These are phyloP conservation scores for Nephrotoma flavescens DNA, from an alignment of 2,888 invertebrate genomes.

Conservation along the genomic window DNA sequence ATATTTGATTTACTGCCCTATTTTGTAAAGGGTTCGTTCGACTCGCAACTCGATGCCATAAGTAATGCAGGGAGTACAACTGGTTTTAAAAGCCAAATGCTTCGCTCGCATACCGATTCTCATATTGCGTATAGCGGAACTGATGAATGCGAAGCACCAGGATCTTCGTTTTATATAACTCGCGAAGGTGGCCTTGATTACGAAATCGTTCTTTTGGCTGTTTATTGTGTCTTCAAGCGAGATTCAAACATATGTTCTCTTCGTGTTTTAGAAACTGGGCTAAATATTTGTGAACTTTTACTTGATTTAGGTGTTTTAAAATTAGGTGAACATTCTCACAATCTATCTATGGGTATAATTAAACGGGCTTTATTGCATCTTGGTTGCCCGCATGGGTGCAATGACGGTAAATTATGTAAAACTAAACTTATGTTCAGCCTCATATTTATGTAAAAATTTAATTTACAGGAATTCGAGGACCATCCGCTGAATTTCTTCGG, in stretches of 20 bases:
- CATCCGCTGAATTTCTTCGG: constrained; percentile 80
- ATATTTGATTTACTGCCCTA: background rate
- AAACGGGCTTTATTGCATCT: constrained; percentile 54
- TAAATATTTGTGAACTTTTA: constrained; percentile 82
- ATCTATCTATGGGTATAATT: constrained; percentile 31
- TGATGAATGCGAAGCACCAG: constrained; percentile 77
- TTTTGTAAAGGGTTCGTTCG: constrained; percentile 55
- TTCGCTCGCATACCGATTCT: constrained; percentile 81
- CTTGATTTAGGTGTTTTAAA: constrained; percentile 80
- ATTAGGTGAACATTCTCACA: constrained; percentile 31
- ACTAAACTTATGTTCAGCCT: background rate
- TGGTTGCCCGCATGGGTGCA: constrained; percentile 91
- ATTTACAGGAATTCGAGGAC: constrained; percentile 47
- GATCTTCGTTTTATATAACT: constrained; percentile 82
- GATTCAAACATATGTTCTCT: constrained; percentile 72
- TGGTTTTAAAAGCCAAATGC: constrained; percentile 42
- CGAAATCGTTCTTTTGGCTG: constrained; percentile 66
- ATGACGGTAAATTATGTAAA: constrained; percentile 46
- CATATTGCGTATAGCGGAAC: constrained; percentile 79
- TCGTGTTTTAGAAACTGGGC: constrained; percentile 80
- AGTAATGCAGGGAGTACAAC: constrained; percentile 25
- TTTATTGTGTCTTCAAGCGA: constrained; percentile 72
- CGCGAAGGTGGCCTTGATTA: constrained; percentile 89
- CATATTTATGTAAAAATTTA: background rate
- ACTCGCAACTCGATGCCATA: constrained; percentile 61